Percentiles rank a stretch among this genome's conserved stretches.
These are phyloP conservation scores for Electrophaes corylata DNA, from an alignment of 2,888 invertebrate species.

Conservation along the genomic window DNA sequence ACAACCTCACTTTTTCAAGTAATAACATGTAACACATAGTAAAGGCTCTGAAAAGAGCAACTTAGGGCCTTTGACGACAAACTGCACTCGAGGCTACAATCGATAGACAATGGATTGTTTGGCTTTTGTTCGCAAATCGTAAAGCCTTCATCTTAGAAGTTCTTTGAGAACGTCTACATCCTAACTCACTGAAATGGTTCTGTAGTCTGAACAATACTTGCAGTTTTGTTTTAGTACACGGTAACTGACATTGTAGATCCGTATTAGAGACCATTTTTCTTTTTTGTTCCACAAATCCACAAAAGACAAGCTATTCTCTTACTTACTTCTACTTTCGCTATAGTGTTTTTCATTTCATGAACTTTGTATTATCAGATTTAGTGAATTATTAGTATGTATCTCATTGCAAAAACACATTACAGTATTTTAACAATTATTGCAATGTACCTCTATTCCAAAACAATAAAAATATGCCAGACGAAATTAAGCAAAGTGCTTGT, in stretches of 20 bases:
- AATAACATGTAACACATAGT: constrained; percentile 54
- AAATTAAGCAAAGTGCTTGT: constrained; percentile 2
- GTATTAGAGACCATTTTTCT: constrained; percentile 44
- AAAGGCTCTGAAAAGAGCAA: constrained; percentile 57
- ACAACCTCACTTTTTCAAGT: constrained; percentile 33
- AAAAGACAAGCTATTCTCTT: no score
- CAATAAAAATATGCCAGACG: not conserved
- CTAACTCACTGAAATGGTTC: constrained; percentile 60
- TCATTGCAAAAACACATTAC: no score
- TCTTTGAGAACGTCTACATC: constrained; percentile 65
- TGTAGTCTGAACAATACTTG: constrained; percentile 42
- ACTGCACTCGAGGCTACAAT: constrained; percentile 73
- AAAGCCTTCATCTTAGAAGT: constrained; percentile 66
- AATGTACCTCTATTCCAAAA: not conserved
- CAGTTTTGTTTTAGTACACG: constrained; percentile 53
- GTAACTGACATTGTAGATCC: constrained; percentile 33
- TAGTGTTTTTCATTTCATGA: no score
- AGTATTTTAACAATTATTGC: no score
- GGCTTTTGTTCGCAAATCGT: constrained; percentile 75
- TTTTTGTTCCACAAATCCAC: constrained; percentile 41
- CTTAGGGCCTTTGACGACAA: constrained; percentile 75
- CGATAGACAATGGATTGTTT: constrained; percentile 79
- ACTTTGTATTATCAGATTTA: no score
- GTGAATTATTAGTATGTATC: no score
- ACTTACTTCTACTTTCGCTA: no score